Evolutionary conservation across 2,888 invertebrate genomes (phyloP), one percentile per base, ranked within the genome.

Genomic region (Escarpia spicata): DNA sequence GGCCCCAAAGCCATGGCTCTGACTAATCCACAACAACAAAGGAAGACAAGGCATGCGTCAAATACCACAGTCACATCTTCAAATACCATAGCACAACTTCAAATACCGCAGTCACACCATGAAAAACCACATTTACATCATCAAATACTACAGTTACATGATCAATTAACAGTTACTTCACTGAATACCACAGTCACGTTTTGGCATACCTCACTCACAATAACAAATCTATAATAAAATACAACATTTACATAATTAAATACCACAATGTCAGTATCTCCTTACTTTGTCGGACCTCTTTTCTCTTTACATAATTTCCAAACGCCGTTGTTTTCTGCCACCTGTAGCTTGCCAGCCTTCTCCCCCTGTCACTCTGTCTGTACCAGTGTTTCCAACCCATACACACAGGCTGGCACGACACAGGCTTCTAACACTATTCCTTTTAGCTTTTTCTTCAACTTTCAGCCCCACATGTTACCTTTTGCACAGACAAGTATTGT

Each of bases 1-100:
- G 26, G 4, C 26, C 75, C n/a, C 26, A 6, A 75, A 75, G 75
- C 75, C 75, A 75, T 6, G 75, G 26, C 75, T 75, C 75, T 75
- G 75, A n/a, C 75, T 75, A 75, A 75, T 19, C 75, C 75, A n/a
- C 75, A 19, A 75, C 75, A 75, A 75, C 75, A 75, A 75, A 75
- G 75, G 75, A 75, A 4, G 75, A n/a, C 3, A 4, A 12, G 52
- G 75, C 75, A 75, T 75, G 6, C 75, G 15, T 75, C n/a, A 75
- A 75, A 75, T 75, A 75, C 75, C 75, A 75, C 26, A 75, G 75
- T 75, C 75, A n/a, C 75, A 26, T 75, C 75, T 75, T 75, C 75
- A 75, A 75, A 75, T 75, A 75, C 75, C 75, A 75, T n/a, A 19
- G 19, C 19, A 75, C 75, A 26, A 6, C 75, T 3, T 26, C 75